Evolutionary conservation across 2,888 invertebrate genomes (phyloP).

Genomic region (Chalcosyrphus nemorum): DNA sequence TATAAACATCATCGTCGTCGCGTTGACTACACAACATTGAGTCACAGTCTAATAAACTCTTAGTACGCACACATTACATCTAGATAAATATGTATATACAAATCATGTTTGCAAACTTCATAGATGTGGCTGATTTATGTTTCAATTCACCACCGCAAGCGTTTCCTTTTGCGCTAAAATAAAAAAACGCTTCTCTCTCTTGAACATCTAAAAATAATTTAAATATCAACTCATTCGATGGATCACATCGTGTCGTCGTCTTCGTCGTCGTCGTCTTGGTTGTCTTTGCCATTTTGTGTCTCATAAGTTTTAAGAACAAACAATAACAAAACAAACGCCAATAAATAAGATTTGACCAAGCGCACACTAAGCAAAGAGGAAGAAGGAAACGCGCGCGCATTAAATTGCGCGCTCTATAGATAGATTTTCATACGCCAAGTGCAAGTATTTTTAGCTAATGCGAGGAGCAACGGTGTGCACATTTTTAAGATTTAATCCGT

Average conservation of each 20-base stretch:
- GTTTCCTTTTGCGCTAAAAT: constrained; percentile 44
- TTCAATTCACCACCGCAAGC: constrained; percentile 34
- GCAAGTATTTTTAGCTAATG: constrained; percentile 65
- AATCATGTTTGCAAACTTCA: constrained; percentile 22
- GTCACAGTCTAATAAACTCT: constrained; percentile 71
- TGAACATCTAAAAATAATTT: constrained; percentile 56
- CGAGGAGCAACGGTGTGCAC: constrained; percentile 6
- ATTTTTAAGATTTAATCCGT: constrained; percentile 48
- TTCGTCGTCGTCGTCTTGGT: neutral
- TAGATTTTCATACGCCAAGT: constrained; percentile 69
- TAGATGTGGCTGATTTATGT: constrained; percentile 53
- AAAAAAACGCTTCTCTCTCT: neutral
- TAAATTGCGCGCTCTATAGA: constrained; percentile 33
- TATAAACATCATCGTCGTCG: constrained; percentile 9
- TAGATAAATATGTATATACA: neutral
- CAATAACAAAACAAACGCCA: constrained; percentile 39
- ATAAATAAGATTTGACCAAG: constrained; percentile 35
- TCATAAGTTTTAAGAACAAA: constrained; percentile 31
- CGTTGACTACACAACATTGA: constrained; percentile 32
- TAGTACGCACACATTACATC: constrained; percentile 38
- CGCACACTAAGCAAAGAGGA: constrained; percentile 14
- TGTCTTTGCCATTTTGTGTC: too few relatives aligned
- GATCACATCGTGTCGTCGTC: neutral
- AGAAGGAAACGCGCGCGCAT: constrained; percentile 19
- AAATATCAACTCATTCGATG: constrained; percentile 45